Base-by-base conservation (phyloP, 2,888 invertebrate genomes). In the Synergus umbraculus region DNA sequence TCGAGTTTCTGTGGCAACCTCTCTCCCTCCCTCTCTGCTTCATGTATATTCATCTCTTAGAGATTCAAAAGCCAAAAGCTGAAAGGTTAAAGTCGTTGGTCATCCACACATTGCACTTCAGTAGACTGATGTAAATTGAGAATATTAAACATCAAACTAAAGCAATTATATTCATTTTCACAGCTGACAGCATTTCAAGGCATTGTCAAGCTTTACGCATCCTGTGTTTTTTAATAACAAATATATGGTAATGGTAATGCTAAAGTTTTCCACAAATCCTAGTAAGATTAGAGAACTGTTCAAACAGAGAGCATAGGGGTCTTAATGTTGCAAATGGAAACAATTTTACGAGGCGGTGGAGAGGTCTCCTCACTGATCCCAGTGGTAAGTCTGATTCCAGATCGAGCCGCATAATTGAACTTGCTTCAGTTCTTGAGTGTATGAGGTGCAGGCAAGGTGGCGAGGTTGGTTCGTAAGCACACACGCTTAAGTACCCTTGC, bases 401-500 rank as follows among this genome's bases (percentile, higher is more conserved):
- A 73, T 73, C 54, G 73, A 49, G 49, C 37, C 54, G 73, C 37
- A 73, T 73, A 73, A 73, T 73, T 73, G 73, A 73, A 73, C 73
- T 73, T 73, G 73, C 73, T 73, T 73, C 73, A 73, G 73, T 73
- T 73, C 54, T 37, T 54, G 73, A 73, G 49, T 73, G 73, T 73
- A 73, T 73, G 73, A 73, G 73, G 54, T 73, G 54, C 29, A 54
- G 49, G 54, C 54, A 73, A 73, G 73, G 54, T 73, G 73, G 54
- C 49, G 73, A 73, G 73, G 49, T n/a, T 73, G 73, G 73, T 54
- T 73, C 60, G 60, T 63, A 63, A 29, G 60, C 60, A 63, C 60
- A 63, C 22, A 67, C 67, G 67, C 44, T 76, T 87, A 87, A 86
- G 87, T 86, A 86, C 83, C 43, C 66, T 78, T 64, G 76, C 76